phyloP scores from a whole-genome alignment of 2,113 vertebrate species.

The Chaetorhynchus papuensis region DNA sequence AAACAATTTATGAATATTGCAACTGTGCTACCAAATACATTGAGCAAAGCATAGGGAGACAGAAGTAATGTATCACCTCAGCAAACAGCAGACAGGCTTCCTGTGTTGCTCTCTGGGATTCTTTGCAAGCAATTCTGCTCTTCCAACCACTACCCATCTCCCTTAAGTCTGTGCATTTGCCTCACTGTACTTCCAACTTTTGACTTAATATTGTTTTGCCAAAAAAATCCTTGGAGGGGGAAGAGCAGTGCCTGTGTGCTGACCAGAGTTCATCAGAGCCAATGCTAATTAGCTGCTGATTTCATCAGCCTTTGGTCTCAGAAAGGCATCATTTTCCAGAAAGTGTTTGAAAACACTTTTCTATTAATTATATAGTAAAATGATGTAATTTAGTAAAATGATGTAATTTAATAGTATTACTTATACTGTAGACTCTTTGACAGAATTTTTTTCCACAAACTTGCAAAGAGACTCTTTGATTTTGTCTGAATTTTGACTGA shows the following conservation, averaged over 20 bases:
- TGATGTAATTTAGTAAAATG: conserved; percentile 33
- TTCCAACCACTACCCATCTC: not conserved
- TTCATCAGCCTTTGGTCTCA: conserved; percentile 29
- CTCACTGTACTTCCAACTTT: not conserved
- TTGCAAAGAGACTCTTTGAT: not conserved
- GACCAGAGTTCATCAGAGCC: not conserved
- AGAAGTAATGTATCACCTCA: not conserved
- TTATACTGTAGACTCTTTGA: not conserved
- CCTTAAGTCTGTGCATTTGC: not conserved
- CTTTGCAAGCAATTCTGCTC: not conserved
- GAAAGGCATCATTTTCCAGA: conserved; percentile 19
- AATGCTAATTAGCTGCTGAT: conserved; percentile 1
- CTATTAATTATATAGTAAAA: conserved; percentile 49
- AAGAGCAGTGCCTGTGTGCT: not conserved
- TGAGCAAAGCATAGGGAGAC: not conserved
- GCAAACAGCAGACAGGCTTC: not conserved
- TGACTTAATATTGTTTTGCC: not conserved
- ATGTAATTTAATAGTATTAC: conserved; percentile 16
- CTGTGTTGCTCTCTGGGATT: not conserved
- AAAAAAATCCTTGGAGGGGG: not conserved
- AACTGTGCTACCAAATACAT: not conserved
- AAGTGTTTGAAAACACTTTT: conserved; percentile 21
- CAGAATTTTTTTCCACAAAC: not conserved
- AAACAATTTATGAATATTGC: not conserved
- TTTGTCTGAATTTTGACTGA: not conserved